Base-by-base conservation (phyloP, 2,113 vertebrate genomes). In the Dicerorhinus sumatrensis region DNA sequence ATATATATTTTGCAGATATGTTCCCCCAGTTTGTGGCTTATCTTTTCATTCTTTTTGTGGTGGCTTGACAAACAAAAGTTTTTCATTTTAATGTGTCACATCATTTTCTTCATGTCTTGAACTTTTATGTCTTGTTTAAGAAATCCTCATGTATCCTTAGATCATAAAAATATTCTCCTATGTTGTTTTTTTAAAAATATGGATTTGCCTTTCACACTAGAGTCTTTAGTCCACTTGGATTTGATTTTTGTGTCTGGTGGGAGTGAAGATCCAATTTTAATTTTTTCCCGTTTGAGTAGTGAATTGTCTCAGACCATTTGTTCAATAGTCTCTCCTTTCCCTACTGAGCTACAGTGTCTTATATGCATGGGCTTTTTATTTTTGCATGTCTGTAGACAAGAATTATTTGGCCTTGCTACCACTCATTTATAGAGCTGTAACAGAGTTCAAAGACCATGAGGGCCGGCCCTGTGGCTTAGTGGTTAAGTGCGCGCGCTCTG, bases 201-300 rank as follows among this genome's bases (percentile, higher is more conserved):
- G 31, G 39, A 67, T 90, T 90, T 90, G 12, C 5, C 23, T 90
- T 65, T 89, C 27, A 63, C 6, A 83, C 17, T 79, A 42, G 42
- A 54, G 42, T 86, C 33, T 95, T 91, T 85, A 79, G 48, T 91
- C 51, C 54, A 85, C 6, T 58, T 91, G 63, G 20, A 70, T 95
- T 95, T 86, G 56, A 60, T 39, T 60, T 91, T 79, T 80, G 18
- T 70, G 25, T 91, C 27, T 56, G n/a, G 33, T 70, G 25, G 20
- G 14, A 70, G 29, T 92, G 8, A 86, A 80, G 42, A 87, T 39
- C 42, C 67, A 65, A 65, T 87, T 56, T 80, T 29, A 54, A 62
- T n/a, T 72, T 62, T 80, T 81, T 58, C n/a, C 36, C n/a, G 31
- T 73, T 80, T 73, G 65, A 81, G 54, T 63, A 73, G 36, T n/a